These are phyloP conservation scores for Apoda limacodes DNA, from an alignment of 2,888 invertebrate species.

Conservation along the genomic window DNA sequence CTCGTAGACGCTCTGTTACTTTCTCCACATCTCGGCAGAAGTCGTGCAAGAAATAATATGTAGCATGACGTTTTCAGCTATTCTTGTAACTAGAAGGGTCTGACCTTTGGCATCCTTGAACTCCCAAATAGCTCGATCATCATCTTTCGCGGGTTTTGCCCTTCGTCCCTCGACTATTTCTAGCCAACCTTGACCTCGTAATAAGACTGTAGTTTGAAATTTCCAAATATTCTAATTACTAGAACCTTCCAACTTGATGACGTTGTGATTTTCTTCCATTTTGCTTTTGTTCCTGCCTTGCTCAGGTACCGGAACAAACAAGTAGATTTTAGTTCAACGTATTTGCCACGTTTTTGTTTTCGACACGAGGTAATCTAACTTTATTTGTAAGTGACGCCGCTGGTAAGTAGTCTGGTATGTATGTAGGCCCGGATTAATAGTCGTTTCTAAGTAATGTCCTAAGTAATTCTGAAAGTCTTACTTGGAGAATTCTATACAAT, in stretches of 20 bases:
- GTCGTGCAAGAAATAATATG: slow-evolving; percentile 23
- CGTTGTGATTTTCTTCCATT: too few relatives aligned
- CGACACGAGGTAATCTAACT: too few relatives aligned
- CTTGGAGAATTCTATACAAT: too few relatives aligned
- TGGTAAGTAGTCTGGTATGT: slow-evolving; percentile 2
- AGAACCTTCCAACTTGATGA: too few relatives aligned
- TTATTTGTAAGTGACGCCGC: slow-evolving; percentile 1
- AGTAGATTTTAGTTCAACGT: too few relatives aligned
- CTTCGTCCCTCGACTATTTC: too few relatives aligned
- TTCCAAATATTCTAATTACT: slow-evolving; percentile 12
- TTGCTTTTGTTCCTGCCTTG: too few relatives aligned
- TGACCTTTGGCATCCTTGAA: slow-evolving; percentile 23
- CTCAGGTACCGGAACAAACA: too few relatives aligned
- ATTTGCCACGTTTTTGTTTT: too few relatives aligned
- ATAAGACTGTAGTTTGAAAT: slow-evolving; percentile 7
- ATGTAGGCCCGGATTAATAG: too few relatives aligned
- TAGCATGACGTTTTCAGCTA: slow-evolving; percentile 24
- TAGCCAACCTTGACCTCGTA: slow-evolving; percentile 6
- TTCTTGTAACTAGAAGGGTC: slow-evolving; percentile 21
- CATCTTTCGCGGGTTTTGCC: neutral
- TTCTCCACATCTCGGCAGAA: slow-evolving; percentile 26
- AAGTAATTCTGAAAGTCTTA: too few relatives aligned
- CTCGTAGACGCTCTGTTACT: slow-evolving; percentile 26
- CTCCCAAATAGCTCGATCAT: slow-evolving; percentile 2
- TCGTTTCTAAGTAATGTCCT: too few relatives aligned